Conservation (phyloP, 2,113 vertebrate species). For the Podiceps cristatus region DNA sequence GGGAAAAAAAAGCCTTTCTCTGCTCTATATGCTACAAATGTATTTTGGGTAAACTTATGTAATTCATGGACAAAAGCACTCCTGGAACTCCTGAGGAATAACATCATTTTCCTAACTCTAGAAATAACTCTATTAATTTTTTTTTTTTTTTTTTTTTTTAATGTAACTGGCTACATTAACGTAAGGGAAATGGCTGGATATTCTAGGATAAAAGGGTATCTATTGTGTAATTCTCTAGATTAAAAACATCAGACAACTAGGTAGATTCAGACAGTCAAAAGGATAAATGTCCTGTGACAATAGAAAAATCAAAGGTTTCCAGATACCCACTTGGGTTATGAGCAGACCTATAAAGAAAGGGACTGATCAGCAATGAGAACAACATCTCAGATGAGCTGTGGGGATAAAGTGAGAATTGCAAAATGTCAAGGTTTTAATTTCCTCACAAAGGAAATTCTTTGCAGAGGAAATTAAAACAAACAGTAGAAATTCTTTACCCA, state of each 20-base stretch:
- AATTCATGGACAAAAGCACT: background rate
- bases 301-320: conserved; percentile 37
- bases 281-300: conserved; percentile 49
- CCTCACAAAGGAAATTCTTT: conserved; percentile 3
- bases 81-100: conserved; percentile 16
- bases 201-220: background rate
- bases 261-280: conserved; percentile 40
- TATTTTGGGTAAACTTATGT: background rate
- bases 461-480: conserved; percentile 70
- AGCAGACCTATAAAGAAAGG: conserved; percentile 17
- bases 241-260: conserved; percentile 17
- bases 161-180: conserved; percentile 27
- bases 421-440: conserved; percentile 59
- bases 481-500: conserved; percentile 22
- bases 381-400: conserved; percentile 49
- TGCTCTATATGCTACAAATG: background rate
- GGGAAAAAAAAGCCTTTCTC: background rate
- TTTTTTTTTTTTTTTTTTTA: conserved; percentile 45
- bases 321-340: background rate
- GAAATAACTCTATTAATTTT: conserved; percentile 43
- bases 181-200: conserved; percentile 35
- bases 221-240: conserved; percentile 1
- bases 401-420: conserved; percentile 39
- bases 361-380: conserved; percentile 2
- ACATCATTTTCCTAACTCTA: conserved; percentile 49